Percentiles rank a stretch among this genome's conserved stretches.
phyloP scores from a whole-genome alignment of 2,888 invertebrate genomes.

The Cantharis rustica region DNA sequence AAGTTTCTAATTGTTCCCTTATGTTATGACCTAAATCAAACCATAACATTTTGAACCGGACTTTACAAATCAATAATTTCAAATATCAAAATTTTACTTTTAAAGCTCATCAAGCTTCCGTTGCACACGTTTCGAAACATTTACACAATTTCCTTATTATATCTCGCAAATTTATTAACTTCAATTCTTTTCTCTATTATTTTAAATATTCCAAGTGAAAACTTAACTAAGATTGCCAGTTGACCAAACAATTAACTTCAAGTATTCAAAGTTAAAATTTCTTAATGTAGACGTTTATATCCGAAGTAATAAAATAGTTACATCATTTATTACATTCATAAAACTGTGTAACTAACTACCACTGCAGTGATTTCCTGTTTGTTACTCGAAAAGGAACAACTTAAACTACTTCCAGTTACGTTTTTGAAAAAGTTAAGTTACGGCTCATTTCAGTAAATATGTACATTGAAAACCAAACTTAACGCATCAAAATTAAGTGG shows the following conservation, averaged over 20 bases:
- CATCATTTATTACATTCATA: neutral
- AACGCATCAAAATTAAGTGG: too few relatives aligned
- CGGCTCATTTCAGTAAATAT: too few relatives aligned
- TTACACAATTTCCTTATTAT: neutral
- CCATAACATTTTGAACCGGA: neutral
- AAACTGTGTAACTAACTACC: neutral
- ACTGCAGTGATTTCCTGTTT: neutral
- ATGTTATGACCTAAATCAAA: neutral
- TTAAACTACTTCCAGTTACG: too few relatives aligned
- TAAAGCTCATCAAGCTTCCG: neutral
- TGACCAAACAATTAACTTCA: neutral
- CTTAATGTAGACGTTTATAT: neutral
- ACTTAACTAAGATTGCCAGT: neutral
- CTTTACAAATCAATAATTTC: conserved; percentile 2
- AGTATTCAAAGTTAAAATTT: neutral
- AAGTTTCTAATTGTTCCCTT: conserved; percentile 35
- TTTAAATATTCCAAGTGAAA: neutral
- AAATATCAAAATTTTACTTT: neutral
- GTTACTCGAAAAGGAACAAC: neutral
- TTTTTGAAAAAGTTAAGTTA: too few relatives aligned
- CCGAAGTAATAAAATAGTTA: neutral
- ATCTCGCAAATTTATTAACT: neutral
- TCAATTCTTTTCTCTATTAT: too few relatives aligned
- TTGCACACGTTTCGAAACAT: neutral
- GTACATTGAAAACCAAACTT: too few relatives aligned